A percentile compares a stretch with the other conserved stretches of the same genome.
Evolutionary conservation across 2,888 invertebrate genomes (phyloP).

Genomic region (Auanema freiburgensis): DNA sequence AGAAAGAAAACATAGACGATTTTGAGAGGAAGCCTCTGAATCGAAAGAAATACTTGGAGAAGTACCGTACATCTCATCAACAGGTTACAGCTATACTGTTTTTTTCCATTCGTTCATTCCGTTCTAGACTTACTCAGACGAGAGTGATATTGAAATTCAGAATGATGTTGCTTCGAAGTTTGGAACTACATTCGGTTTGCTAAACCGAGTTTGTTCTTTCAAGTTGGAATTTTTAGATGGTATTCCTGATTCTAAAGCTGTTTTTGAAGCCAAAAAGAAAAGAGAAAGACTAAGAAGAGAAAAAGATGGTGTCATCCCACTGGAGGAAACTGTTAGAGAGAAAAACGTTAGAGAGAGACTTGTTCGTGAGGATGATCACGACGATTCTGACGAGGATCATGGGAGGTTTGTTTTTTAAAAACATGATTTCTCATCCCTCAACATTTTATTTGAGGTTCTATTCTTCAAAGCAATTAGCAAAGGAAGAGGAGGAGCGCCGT

Average conservation of each 20-base stretch:
- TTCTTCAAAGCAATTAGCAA: conserved; percentile 45
- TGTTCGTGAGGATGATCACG: conserved; percentile 49
- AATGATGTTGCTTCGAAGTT: no score
- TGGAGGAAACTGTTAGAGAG: conserved; percentile 65
- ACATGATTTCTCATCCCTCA: no score
- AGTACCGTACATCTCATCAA: conserved; percentile 19
- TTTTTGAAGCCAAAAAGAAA: conserved; percentile 92
- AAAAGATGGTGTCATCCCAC: conserved; percentile 71
- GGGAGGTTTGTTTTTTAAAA: not conserved
- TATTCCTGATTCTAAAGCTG: conserved; percentile 95
- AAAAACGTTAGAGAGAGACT: conserved; percentile 59
- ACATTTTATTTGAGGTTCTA: conserved; percentile 44
- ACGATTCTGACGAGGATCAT: conserved; percentile 44
- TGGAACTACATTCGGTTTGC: no score
- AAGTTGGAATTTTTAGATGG: conserved; percentile 16
- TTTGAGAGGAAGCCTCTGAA: conserved; percentile 6
- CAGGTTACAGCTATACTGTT: no score
- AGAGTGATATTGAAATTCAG: no score
- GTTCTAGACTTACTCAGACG: no score
- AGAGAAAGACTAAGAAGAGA: conserved; percentile 89
- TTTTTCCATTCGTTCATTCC: no score
- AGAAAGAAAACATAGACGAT: conserved; percentile 24
- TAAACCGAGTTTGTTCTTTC: no score
- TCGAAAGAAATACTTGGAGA: conserved; percentile 34
- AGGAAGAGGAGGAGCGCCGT: conserved; percentile 55